Conservation (phyloP, 1,140 invertebrate genomes). For the Apis cerana region DNA sequence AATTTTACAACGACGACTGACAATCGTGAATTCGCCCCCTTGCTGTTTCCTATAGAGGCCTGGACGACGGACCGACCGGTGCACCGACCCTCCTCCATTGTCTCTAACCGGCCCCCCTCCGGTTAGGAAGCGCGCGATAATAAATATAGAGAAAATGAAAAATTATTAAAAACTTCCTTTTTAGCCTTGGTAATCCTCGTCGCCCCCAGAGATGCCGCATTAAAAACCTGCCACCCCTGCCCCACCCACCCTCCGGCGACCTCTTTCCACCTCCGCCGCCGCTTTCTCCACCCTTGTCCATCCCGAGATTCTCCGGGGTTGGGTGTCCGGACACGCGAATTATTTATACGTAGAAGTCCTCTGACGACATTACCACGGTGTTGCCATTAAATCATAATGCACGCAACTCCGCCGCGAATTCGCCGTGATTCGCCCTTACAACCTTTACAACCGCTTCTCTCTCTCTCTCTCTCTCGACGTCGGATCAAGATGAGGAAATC, state of each 20-base stretch:
- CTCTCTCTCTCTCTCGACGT: too few species aligned
- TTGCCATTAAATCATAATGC: constrained; percentile 82
- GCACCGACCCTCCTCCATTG: constrained; percentile 73
- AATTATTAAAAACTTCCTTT: constrained; percentile 83
- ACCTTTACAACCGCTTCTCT: too few species aligned
- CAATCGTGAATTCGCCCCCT: constrained; percentile 71
- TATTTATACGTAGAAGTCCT: constrained; percentile 81
- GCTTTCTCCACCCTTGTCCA: constrained; percentile 61
- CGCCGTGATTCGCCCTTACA: too few species aligned
- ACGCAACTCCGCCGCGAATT: too few species aligned
- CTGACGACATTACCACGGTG: constrained; percentile 81
- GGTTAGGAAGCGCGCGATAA: constrained; percentile 81
- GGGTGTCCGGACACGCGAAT: constrained; percentile 80
- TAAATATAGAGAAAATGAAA: constrained; percentile 83
- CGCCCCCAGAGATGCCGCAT: constrained; percentile 80
- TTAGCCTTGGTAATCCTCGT: constrained; percentile 81
- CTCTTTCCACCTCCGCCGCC: constrained; percentile 48
- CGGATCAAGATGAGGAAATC: too few species aligned
- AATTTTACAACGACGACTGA: constrained; percentile 76
- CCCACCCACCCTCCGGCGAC: constrained; percentile 37
- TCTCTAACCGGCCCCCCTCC: constrained; percentile 72
- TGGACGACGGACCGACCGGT: constrained; percentile 54
- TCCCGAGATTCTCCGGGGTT: constrained; percentile 75
- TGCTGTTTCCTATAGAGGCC: constrained; percentile 37
- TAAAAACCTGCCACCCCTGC: constrained; percentile 72